Conservation (phyloP, 2,888 invertebrate genomes). For the Pristionchus exspectatus region DNA sequence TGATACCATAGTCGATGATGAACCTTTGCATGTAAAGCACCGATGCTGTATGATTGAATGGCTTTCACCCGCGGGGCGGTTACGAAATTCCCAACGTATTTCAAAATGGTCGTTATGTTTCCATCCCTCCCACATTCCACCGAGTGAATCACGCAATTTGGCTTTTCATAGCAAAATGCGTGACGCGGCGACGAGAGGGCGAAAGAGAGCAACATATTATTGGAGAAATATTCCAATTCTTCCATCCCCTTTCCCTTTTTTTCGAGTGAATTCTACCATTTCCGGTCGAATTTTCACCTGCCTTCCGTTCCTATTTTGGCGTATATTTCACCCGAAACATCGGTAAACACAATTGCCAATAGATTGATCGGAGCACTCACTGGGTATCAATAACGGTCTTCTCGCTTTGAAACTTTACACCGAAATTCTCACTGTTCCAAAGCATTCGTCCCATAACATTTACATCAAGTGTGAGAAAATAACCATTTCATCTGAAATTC, state of each 20-base stretch:
- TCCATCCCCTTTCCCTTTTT: not conserved
- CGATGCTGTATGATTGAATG: no score
- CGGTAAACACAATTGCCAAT: not conserved
- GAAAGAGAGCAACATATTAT: constrained; percentile 39
- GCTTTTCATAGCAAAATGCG: constrained; percentile 28
- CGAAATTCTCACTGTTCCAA: not conserved
- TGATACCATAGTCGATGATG: no score
- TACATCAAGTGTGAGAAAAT: not conserved
- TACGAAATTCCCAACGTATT: not conserved
- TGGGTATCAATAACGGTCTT: not conserved
- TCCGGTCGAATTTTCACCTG: not conserved
- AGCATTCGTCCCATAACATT: not conserved
- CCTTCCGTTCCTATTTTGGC: no score
- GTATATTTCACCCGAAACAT: not conserved
- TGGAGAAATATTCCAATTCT: constrained; percentile 15
- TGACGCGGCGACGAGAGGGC: not conserved
- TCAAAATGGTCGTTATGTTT: constrained; percentile 3
- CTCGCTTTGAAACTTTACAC: not conserved
- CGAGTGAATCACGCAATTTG: constrained; percentile 28
- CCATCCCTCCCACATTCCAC: not conserved
- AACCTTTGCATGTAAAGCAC: no score
- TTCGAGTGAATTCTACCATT: not conserved
- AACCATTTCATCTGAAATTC: not conserved
- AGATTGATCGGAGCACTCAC: not conserved
- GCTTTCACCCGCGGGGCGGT: not conserved